Conservation (phyloP, 2,113 vertebrate genomes). For the Cyprinodon tularosa region DNA sequence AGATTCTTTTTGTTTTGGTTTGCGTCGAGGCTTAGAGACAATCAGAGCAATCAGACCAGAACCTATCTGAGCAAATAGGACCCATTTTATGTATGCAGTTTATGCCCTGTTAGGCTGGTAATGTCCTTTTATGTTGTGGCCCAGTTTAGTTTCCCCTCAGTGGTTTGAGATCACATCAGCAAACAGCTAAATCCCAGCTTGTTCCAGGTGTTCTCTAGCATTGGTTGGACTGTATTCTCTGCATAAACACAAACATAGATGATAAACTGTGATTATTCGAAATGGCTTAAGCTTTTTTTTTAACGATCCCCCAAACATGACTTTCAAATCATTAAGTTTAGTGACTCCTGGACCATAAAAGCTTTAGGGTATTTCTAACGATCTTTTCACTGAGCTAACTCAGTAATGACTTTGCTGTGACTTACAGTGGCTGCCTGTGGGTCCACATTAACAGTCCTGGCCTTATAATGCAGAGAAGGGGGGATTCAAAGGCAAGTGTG, state of each 20-base stretch:
- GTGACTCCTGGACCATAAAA: background rate
- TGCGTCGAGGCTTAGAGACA: no score
- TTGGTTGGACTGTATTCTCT: background rate
- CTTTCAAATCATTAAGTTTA: background rate
- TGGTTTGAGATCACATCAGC: slow-evolving; percentile 1
- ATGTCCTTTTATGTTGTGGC: background rate
- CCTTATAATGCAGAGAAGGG: slow-evolving; percentile 30
- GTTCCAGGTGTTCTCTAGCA: slow-evolving; percentile 8
- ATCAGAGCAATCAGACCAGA: no score
- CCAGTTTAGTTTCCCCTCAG: background rate
- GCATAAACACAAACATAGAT: background rate
- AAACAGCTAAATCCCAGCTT: slow-evolving; percentile 22
- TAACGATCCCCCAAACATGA: background rate
- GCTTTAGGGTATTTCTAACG: background rate
- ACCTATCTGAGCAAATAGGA: no score
- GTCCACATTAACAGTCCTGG: slow-evolving; percentile 41
- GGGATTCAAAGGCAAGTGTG: slow-evolving; percentile 46
- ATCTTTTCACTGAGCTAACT: slow-evolving; percentile 29
- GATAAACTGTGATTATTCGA: background rate
- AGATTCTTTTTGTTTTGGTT: no score
- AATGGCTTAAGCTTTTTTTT: background rate
- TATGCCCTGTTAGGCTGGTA: no score
- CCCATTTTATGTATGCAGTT: background rate
- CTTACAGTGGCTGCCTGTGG: slow-evolving; percentile 27
- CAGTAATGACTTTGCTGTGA: slow-evolving; percentile 58